Evolutionary conservation across 2,888 invertebrate genomes (phyloP).

Genomic region (Galerucella pusilla): DNA sequence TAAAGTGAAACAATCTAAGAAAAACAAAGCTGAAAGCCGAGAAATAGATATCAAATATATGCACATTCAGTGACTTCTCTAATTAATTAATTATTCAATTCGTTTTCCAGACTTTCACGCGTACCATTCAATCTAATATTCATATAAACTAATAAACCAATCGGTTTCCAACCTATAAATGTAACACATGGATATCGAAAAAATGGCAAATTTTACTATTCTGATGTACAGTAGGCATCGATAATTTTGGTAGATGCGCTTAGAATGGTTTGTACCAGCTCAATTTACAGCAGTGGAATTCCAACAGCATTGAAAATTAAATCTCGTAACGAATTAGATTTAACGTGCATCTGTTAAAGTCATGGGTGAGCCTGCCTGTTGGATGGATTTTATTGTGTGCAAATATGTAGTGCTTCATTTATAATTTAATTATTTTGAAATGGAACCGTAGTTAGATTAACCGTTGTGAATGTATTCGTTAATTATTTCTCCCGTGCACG

Average conservation of each 20-base stretch:
- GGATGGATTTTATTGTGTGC: slow-evolving; percentile 3
- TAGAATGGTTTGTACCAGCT: background rate
- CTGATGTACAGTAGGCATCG: background rate
- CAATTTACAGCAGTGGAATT: background rate
- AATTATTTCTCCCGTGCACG: too few species aligned
- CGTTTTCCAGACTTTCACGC: background rate
- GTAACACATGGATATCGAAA: background rate
- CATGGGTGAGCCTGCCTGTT: background rate
- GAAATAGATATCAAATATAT: background rate
- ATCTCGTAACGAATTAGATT: slow-evolving; percentile 9
- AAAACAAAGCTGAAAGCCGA: too few species aligned
- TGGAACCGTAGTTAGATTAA: background rate
- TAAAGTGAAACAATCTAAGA: too few species aligned
- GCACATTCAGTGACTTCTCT: background rate
- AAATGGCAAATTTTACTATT: slow-evolving; percentile 4
- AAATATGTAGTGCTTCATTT: slow-evolving; percentile 1
- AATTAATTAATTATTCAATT: background rate
- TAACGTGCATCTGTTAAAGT: slow-evolving; percentile 5
- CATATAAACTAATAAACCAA: background rate
- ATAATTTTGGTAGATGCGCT: background rate
- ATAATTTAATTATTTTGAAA: background rate
- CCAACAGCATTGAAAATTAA: slow-evolving; percentile 9
- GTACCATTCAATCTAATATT: background rate
- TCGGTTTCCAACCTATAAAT: background rate
- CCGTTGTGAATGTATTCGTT: background rate